Percentiles rank a stretch among this genome's conserved stretches.
phyloP scores from a whole-genome alignment of 1,140 invertebrate genomes.

The Riptortus pedestris region DNA sequence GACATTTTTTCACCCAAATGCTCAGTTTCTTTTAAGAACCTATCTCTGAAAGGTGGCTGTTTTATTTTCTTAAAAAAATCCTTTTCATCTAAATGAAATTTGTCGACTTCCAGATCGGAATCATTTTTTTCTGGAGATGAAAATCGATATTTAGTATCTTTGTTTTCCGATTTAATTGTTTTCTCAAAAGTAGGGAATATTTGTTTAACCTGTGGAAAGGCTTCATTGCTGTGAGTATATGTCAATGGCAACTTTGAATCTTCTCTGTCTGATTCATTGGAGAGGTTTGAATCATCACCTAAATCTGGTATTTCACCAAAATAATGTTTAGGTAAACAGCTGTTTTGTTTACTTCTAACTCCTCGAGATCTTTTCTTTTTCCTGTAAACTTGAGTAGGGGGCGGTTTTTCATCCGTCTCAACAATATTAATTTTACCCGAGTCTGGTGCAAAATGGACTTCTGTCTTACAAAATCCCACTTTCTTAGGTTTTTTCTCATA shows the following conservation, averaged over 20 bases:
- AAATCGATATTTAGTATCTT: slow-evolving; percentile 20
- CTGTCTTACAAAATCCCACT: slow-evolving; percentile 75
- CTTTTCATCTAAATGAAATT: slow-evolving; percentile 8
- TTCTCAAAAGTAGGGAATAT: slow-evolving; percentile 8
- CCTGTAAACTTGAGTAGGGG: slow-evolving; percentile 65
- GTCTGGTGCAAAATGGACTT: slow-evolving; percentile 74
- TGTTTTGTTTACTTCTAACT: background rate
- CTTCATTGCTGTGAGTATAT: background rate
- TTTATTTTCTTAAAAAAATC: slow-evolving; percentile 7
- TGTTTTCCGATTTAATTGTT: slow-evolving; percentile 5
- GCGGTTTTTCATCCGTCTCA: slow-evolving; percentile 74
- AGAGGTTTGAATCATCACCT: slow-evolving; percentile 33
- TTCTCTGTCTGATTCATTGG: slow-evolving; percentile 3
- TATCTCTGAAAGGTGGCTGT: slow-evolving; percentile 1
- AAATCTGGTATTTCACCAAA: slow-evolving; percentile 5
- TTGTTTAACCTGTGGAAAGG: background rate
- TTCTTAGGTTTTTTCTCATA: slow-evolving; percentile 49
- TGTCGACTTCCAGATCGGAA: slow-evolving; percentile 32
- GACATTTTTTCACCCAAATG: background rate
- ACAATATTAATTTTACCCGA: slow-evolving; percentile 72
- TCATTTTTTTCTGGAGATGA: slow-evolving; percentile 32
- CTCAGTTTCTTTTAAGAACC: background rate
- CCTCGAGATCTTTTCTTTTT: slow-evolving; percentile 35
- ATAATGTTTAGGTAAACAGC: slow-evolving; percentile 10
- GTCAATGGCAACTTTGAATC: background rate